These are phyloP conservation scores for Caranx melampygus DNA, from an alignment of 2,113 vertebrate species.

Conservation along the genomic window DNA sequence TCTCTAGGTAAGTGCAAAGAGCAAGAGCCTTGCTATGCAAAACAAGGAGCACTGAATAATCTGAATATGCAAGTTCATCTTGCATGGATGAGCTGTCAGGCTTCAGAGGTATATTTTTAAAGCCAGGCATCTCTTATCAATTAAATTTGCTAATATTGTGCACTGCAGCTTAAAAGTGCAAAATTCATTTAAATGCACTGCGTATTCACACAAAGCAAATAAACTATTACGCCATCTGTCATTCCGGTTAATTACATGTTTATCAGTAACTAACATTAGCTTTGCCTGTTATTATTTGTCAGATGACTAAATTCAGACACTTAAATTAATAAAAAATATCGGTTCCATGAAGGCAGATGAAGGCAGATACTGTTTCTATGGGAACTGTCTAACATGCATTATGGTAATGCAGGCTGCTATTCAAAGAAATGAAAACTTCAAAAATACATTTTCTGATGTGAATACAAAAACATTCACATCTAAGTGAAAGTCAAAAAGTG, in stretches of 20 bases:
- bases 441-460: constrained; percentile 29
- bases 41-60: too few species aligned
- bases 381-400: constrained; percentile 48
- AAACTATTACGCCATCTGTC: neutral
- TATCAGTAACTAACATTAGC: neutral
- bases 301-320: constrained; percentile 10
- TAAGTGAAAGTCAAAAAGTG: constrained; percentile 32
- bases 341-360: constrained; percentile 9
- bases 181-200: neutral
- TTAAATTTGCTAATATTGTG: neutral
- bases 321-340: constrained; percentile 31
- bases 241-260: constrained; percentile 17
- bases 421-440: constrained; percentile 40
- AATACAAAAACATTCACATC: constrained; percentile 43
- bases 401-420: constrained; percentile 45
- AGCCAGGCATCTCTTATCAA: too few species aligned
- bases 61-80: too few species aligned
- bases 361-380: constrained; percentile 64
- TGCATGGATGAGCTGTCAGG: too few species aligned
- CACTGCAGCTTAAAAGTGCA: too few species aligned
- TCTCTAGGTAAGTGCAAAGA: too few species aligned
- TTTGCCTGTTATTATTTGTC: neutral
- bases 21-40: too few species aligned
- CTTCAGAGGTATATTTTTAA: too few species aligned
- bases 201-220: neutral